A percentile compares a stretch with the other conserved stretches of the same genome.
These are phyloP conservation scores for Dendropsophus ebraccatus DNA, from an alignment of 2,113 vertebrate species.

Conservation along the genomic window DNA sequence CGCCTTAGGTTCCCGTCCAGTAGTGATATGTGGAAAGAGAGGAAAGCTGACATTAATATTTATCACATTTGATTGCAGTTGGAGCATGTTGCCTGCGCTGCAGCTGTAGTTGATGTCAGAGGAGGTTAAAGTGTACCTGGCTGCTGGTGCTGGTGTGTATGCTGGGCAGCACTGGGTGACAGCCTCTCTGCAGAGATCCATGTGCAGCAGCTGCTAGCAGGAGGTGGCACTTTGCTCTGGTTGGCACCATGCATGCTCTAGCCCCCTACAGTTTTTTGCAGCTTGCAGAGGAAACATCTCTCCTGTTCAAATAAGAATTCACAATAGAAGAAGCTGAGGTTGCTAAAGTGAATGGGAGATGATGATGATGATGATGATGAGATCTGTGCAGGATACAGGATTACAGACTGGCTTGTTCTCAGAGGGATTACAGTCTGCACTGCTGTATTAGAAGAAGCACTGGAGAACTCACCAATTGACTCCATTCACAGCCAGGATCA, in stretches of 20 bases:
- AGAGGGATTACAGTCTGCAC: constrained; percentile 52
- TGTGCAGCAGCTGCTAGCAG: constrained; percentile 51
- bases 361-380: constrained; percentile 53
- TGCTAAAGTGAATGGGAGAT: constrained; percentile 20
- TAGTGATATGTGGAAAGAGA: constrained; percentile 29
- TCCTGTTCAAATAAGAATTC: constrained; percentile 29
- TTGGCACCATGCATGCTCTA: constrained; percentile 39
- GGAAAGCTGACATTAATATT: constrained; percentile 53
- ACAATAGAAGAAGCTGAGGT: constrained; percentile 34
- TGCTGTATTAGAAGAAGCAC: constrained; percentile 38
- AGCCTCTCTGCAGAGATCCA: constrained; percentile 53
- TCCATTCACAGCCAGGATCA: constrained; percentile 45
- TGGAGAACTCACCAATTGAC: constrained; percentile 34
- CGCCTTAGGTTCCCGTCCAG: constrained; percentile 23
- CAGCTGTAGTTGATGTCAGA: constrained; percentile 20
- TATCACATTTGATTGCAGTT: constrained; percentile 47
- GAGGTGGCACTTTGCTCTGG: constrained; percentile 43
- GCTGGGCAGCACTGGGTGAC: constrained; percentile 45
- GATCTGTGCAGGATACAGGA: constrained; percentile 45
- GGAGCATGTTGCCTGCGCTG: background rate
- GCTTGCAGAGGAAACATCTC: constrained; percentile 32
- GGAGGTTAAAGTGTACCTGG: constrained; percentile 38
- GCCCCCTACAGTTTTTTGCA: constrained; percentile 40
- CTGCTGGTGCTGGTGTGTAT: background rate
- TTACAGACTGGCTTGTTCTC: constrained; percentile 50